Percentiles rank a stretch among this genome's conserved stretches.
Evolutionary conservation across 2,888 invertebrate genomes (phyloP).

Genomic region (Apamea anceps): DNA sequence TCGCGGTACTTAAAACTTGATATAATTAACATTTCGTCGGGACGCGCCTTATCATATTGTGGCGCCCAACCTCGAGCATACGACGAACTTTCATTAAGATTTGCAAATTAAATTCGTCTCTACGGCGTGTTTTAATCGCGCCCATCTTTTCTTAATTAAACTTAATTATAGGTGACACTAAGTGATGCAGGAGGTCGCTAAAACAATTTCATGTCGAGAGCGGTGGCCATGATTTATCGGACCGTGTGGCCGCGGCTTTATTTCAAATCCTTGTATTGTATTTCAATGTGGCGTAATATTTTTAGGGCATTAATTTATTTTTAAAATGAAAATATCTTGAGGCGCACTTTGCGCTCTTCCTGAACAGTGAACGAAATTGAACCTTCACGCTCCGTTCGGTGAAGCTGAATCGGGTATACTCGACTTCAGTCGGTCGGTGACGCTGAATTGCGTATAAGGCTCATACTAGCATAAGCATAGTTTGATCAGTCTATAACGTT

Average conservation of each 20-base stretch:
- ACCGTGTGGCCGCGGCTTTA: constrained; percentile 22
- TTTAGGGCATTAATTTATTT: background rate
- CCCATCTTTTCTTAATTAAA: constrained; percentile 81
- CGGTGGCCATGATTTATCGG: constrained; percentile 58
- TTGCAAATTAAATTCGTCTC: constrained; percentile 84
- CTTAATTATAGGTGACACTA: constrained; percentile 78
- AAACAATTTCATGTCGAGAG: constrained; percentile 60
- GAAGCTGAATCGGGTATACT: background rate
- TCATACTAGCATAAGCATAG: background rate
- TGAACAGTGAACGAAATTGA: too few species aligned
- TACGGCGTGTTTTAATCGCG: constrained; percentile 79
- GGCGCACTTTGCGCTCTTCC: background rate
- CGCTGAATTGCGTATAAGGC: background rate
- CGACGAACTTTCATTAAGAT: constrained; percentile 80
- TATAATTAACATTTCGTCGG: constrained; percentile 80
- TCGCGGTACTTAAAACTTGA: constrained; percentile 68
- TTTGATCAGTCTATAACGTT: too few species aligned
- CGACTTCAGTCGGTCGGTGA: too few species aligned
- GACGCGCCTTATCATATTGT: constrained; percentile 73
- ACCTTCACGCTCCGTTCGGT: background rate
- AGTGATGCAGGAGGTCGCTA: constrained; percentile 64
- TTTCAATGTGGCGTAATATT: background rate
- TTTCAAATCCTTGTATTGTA: constrained; percentile 26
- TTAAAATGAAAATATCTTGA: background rate
- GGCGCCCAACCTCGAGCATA: constrained; percentile 67